Conservation (phyloP, 2,113 vertebrate species). For the Tachysurus vachellii region DNA sequence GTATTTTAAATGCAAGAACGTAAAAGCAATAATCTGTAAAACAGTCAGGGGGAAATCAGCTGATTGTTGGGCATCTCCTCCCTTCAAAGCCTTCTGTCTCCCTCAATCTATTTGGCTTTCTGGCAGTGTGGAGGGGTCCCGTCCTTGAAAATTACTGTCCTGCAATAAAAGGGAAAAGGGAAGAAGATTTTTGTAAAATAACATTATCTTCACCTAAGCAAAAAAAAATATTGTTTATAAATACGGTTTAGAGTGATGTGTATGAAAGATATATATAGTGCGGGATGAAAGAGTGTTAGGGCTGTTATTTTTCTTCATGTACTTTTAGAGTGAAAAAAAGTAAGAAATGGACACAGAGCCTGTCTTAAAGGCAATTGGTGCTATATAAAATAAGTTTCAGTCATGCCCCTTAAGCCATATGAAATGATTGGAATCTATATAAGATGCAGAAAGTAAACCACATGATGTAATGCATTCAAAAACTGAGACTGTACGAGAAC, state of each 20-base stretch:
- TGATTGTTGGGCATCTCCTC: conserved; percentile 26
- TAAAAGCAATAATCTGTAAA: conserved; percentile 59
- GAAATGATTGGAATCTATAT: not conserved
- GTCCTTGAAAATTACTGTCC: conserved; percentile 21
- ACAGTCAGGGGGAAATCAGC: conserved; percentile 42
- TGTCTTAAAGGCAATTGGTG: not conserved
- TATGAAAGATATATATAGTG: not conserved
- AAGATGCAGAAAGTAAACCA: not conserved
- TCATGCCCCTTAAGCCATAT: not conserved
- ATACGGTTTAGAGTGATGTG: not conserved
- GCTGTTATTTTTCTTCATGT: not conserved
- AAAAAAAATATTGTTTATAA: not conserved
- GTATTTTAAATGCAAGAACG: conserved; percentile 50
- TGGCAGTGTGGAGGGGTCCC: conserved; percentile 11
- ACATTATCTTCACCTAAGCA: not conserved
- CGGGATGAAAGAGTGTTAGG: not conserved
- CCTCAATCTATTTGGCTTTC: conserved; percentile 41
- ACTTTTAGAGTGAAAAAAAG: not conserved
- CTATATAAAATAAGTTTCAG: not conserved
- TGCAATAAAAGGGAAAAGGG: conserved; percentile 33
- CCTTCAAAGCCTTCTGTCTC: conserved; percentile 41
- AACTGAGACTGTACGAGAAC: conserved; percentile 23
- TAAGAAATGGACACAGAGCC: not conserved
- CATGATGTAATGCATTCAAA: conserved; percentile 19
- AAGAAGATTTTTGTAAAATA: conserved; percentile 20